phyloP scores from a whole-genome alignment of 2,888 invertebrate species.

The Agriopis leucophaearia region DNA sequence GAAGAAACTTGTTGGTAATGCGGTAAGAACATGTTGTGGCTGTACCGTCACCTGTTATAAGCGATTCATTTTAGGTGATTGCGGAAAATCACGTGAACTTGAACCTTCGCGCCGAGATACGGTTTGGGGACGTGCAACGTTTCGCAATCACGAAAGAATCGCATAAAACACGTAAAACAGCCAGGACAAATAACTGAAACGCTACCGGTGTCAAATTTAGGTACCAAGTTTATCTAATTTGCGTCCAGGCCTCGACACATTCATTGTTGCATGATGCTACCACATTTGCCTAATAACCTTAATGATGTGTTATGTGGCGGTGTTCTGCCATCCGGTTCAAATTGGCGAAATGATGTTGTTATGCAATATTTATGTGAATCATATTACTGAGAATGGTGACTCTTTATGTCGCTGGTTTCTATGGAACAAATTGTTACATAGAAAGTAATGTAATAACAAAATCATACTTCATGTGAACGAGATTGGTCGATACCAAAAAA shows the following conservation, averaged over 20 bases:
- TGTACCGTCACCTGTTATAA: too few relatives aligned
- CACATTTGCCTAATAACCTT: constrained; percentile 54
- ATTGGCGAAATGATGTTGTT: constrained; percentile 47
- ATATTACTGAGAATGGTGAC: constrained; percentile 19
- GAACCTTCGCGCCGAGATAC: too few relatives aligned
- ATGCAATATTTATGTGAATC: constrained; percentile 25
- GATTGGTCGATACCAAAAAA: background rate
- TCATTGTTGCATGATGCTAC: constrained; percentile 35
- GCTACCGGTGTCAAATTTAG: constrained; percentile 28
- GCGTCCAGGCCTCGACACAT: constrained; percentile 25
- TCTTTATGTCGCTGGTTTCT: background rate
- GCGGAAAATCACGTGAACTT: too few relatives aligned
- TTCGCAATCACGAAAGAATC: too few relatives aligned
- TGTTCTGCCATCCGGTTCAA: constrained; percentile 62
- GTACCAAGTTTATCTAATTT: constrained; percentile 29
- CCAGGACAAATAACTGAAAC: background rate
- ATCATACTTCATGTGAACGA: background rate
- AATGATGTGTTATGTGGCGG: constrained; percentile 53
- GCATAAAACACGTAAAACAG: too few relatives aligned
- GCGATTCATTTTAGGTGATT: too few relatives aligned
- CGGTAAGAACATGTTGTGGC: too few relatives aligned
- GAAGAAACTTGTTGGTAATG: too few relatives aligned
- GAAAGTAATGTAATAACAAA: background rate
- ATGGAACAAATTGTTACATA: background rate
- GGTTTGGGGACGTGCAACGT: too few relatives aligned